These are phyloP conservation scores for Pantala flavescens DNA, from an alignment of 1,140 invertebrate genomes.

Conservation along the genomic window DNA sequence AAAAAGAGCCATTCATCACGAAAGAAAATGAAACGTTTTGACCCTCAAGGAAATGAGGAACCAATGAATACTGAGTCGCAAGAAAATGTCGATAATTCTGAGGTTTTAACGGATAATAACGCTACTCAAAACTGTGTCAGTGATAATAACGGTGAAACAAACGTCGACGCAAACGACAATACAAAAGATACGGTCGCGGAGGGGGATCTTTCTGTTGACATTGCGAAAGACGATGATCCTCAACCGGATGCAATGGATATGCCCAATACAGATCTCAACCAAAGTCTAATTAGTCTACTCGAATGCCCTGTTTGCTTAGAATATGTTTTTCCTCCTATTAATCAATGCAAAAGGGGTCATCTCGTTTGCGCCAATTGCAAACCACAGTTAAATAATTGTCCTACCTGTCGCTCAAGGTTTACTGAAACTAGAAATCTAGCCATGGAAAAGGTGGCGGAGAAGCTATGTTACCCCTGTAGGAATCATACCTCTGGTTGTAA, in stretches of 20 bases:
- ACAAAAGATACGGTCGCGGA: no score
- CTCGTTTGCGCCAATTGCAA: constrained; percentile 24
- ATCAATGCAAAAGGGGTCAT: constrained; percentile 27
- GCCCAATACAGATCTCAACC: constrained; percentile 19
- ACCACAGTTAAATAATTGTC: constrained; percentile 23
- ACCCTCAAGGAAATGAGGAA: no score
- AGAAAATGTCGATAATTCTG: no score
- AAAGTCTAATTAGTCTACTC: constrained; percentile 24
- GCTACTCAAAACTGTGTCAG: no score
- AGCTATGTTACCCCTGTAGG: constrained; percentile 25
- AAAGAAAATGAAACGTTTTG: no score
- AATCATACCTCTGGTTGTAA: constrained; percentile 24
- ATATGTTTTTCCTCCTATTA: constrained; percentile 26
- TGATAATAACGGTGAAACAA: no score
- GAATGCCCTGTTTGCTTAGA: constrained; percentile 31
- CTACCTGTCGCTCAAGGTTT: constrained; percentile 25
- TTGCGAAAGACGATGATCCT: background rate
- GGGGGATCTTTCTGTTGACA: no score
- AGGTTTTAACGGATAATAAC: no score
- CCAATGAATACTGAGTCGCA: no score
- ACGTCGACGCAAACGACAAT: no score
- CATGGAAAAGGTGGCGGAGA: constrained; percentile 26
- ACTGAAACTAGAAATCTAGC: constrained; percentile 23
- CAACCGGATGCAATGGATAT: background rate
- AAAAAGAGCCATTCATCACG: no score